phyloP scores from a whole-genome alignment of 2,113 vertebrate species.

The Pampusana beccarii region DNA sequence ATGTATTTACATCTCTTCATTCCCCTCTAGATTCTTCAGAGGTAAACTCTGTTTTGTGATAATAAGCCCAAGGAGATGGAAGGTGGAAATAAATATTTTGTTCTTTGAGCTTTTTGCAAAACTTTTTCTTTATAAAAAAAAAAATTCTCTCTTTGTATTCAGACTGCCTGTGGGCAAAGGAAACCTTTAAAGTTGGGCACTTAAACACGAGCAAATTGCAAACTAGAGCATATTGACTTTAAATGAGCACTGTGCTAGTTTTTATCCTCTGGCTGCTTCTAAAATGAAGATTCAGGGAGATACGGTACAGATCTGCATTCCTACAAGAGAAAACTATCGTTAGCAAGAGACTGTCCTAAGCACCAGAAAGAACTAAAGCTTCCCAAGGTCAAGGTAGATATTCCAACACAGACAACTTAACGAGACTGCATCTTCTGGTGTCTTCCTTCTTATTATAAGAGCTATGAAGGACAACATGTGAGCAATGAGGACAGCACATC shows the following conservation, averaged over 20 bases:
- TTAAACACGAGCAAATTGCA: constrained; percentile 34
- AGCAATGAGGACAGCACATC: neutral
- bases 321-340: neutral
- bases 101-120: neutral
- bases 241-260: neutral
- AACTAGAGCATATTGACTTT: constrained; percentile 40
- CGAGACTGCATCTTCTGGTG: neutral
- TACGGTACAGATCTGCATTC: neutral
- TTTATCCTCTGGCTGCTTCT: constrained; percentile 37
- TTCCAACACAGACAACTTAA: neutral
- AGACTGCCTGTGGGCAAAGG: constrained; percentile 42
- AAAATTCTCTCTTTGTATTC: constrained; percentile 6
- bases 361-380: neutral
- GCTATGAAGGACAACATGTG: neutral
- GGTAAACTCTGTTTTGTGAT: neutral
- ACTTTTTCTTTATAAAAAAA: neutral
- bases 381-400: neutral
- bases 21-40: neutral
- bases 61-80: neutral
- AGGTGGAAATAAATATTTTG: neutral
- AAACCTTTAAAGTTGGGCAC: constrained; percentile 43
- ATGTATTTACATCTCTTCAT: neutral
- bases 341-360: neutral
- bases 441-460: neutral
- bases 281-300: constrained; percentile 25